phyloP scores from a whole-genome alignment of 2,888 invertebrate genomes.

The Liodrosophila aerea region DNA sequence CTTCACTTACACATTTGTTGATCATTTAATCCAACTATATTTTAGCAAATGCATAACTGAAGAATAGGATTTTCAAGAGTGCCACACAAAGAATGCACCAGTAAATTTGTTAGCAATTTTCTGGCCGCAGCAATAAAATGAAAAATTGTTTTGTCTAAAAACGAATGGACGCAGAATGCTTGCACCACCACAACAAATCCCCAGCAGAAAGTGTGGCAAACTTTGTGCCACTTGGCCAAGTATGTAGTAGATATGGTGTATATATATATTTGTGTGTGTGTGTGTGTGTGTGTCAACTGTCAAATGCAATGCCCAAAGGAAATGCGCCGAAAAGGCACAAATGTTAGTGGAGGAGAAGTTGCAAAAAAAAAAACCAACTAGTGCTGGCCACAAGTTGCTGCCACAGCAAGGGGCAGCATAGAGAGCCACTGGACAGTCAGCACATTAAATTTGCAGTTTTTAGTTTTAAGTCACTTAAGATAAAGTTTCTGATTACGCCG shows the following conservation, averaged over 20 bases:
- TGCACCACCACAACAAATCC: slow-evolving; percentile 18
- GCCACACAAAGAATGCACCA: slow-evolving; percentile 55
- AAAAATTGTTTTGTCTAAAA: slow-evolving; percentile 73
- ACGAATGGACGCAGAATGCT: slow-evolving; percentile 65
- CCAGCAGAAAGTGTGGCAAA: slow-evolving; percentile 65
- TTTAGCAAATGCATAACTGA: slow-evolving; percentile 23
- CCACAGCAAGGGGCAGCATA: slow-evolving; percentile 51
- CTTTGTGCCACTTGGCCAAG: slow-evolving; percentile 67
- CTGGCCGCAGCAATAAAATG: slow-evolving; percentile 69
- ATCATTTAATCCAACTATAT: no score
- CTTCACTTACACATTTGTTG: no score
- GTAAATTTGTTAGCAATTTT: slow-evolving; percentile 73
- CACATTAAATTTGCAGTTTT: slow-evolving; percentile 73
- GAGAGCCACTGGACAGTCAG: background rate
- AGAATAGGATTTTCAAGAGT: no score
- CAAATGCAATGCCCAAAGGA: slow-evolving; percentile 77
- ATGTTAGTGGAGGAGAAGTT: slow-evolving; percentile 65
- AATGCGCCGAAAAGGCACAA: slow-evolving; percentile 67
- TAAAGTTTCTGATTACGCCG: slow-evolving; percentile 44
- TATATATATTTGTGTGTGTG: background rate
- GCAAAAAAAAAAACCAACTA: no score
- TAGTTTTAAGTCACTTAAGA: slow-evolving; percentile 74
- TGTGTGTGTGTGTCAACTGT: slow-evolving; percentile 50
- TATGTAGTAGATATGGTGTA: background rate
- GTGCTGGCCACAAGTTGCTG: slow-evolving; percentile 70